Base-by-base conservation (phyloP, 2,113 vertebrate species). In the Grammomys surdaster region DNA sequence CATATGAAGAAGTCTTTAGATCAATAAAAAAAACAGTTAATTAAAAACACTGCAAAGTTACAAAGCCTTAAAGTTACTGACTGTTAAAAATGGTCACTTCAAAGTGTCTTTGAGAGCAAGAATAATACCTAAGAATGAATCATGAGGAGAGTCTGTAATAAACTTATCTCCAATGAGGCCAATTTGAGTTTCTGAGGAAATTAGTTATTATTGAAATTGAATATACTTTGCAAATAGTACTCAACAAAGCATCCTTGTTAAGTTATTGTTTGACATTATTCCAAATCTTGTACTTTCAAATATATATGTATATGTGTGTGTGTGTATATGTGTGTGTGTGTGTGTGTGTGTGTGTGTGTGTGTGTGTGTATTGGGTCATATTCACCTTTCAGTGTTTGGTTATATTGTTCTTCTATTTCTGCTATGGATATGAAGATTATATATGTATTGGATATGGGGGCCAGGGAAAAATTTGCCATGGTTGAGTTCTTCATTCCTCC, bases 1-100 rank as follows among this genome's bases (percentile, higher is more conserved):
- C 77, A 17, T 56, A 82, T 92, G 91, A 91, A 54, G 78, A 4
- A 5, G 2, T 58, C 48, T 75, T 97, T 40, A 96, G 93, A 94
- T 93, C 70, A 94, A 91, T 91, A 89, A 75, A 95, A 26, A 28
- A 97, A 93, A 12, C 9, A 14, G 4, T 95, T 72, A 43, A 77
- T 97, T 1, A 88, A 94, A 51, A 78, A 97, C 36, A 78, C 0
- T 20, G 76, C 17, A 89, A 82, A 90, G 90, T 96, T 91, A 69
- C 31, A 89, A 67, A 75, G 6, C 22, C 70, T 88, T 58, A 97
- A 96, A 90, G 2, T 40, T 90, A 54, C 73, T 92, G 78, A 46
- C 3, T 93, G 56, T 80, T 97, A 98, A 89, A 46, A 98, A 96
- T 54, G 96, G 82, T 40, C 89, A 97, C 77, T 96, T 97, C 94